Evolutionary conservation across 1,140 invertebrate genomes (phyloP).

Genomic region (Platorchestia sp.): DNA sequence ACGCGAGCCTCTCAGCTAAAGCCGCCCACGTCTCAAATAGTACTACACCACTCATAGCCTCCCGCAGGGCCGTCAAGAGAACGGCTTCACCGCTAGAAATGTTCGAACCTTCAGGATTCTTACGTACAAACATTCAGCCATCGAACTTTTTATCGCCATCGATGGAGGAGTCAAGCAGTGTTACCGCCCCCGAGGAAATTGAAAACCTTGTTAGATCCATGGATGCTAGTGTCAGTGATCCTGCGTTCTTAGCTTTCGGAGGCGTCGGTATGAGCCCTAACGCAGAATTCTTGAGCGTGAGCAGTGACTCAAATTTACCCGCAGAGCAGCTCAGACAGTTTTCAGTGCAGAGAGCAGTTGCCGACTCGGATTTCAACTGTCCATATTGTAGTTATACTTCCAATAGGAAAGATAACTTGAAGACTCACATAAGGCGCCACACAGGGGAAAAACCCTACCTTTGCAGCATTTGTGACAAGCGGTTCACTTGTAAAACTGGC

Average conservation of each 20-base stretch:
- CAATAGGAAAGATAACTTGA: conserved; percentile 72
- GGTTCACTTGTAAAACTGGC: conserved; percentile 40
- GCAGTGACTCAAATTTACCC: background rate
- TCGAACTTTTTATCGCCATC: background rate
- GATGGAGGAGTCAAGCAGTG: background rate
- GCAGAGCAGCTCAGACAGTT: background rate
- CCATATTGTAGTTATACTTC: conserved; percentile 50
- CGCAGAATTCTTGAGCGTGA: background rate
- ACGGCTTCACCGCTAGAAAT: background rate
- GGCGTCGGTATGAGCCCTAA: background rate
- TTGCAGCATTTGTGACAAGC: conserved; percentile 46
- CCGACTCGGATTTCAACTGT: conserved; percentile 19
- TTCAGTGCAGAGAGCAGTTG: background rate
- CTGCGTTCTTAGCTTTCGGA: background rate
- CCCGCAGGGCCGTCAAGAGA: background rate
- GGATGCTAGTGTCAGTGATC: background rate
- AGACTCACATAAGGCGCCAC: conserved; percentile 71
- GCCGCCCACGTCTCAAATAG: background rate
- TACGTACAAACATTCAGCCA: background rate
- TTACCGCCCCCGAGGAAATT: background rate
- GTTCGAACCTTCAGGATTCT: background rate
- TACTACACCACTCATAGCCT: background rate
- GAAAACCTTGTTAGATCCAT: conserved; percentile 11
- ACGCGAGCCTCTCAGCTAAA: background rate
- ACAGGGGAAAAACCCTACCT: conserved; percentile 50